Evolutionary conservation across 2,888 invertebrate genomes (phyloP), one percentile per base, ranked within the genome.

Genomic region (Digitonthophagus gazella): DNA sequence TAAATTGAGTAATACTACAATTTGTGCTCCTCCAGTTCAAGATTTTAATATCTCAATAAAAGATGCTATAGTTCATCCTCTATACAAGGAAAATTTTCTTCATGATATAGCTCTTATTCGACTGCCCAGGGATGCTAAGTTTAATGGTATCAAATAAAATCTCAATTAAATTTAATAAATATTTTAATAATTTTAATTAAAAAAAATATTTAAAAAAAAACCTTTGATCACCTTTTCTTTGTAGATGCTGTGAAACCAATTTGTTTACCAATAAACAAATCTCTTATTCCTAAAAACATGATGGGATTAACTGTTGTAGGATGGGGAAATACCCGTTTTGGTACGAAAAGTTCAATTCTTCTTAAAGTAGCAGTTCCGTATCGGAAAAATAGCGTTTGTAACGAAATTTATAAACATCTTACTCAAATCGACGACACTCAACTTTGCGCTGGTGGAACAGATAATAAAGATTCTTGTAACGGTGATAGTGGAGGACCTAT

Each of bases 401-500:
- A 71, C 11, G 71, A 66, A 58, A 72, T 64, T 6, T 83, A 78
- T 73, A 77, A 71, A 15, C 76, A 70, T 2, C 76, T 68, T 1
- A 75, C 75, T 3, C 67, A 75, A 65, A 70, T 79, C 65, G 67
- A 75, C 18, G 61, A 75, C 28, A 82, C 78, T 11, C 87, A 89
- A 75, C 75, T 91, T n/a, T 91, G 91, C 75, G 89, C 90, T 0
- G 90, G 90, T 1, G 91, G 90, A 0, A 78, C 81, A 2, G 80
- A 78, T 16, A 84, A 84, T 5, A 84, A 85, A 71, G 90, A 90
- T 76, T 88, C 90, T 0, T 91, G 91, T 74, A 81, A 83, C 0
- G 90, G 91, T 0, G 91, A 91, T 75, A 90, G 89, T 11, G 91
- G 91, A 0, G 91, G 91, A 0, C 91, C 91, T 0, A 83, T 91